Conservation (phyloP, 2,888 invertebrate genomes). For the Thumatha senex region DNA sequence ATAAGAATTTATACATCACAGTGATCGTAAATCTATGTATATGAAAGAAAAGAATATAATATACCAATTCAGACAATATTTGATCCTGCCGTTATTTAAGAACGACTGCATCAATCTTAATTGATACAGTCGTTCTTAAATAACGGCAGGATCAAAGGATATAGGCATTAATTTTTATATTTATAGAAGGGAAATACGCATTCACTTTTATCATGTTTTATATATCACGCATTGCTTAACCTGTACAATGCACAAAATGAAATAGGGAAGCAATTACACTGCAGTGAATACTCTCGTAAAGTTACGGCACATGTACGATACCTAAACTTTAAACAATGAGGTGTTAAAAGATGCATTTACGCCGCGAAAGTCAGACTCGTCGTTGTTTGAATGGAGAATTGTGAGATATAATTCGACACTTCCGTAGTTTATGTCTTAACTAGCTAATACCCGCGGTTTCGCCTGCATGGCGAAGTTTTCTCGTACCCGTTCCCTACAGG, state of each 20-base stretch:
- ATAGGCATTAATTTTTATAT: no score
- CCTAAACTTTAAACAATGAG: constrained; percentile 22
- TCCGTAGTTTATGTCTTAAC: constrained; percentile 15
- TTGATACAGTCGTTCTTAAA: no score
- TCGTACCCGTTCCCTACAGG: no score
- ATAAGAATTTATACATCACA: no score
- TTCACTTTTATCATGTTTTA: neutral
- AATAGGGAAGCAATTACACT: constrained; percentile 2
- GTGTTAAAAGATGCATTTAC: constrained; percentile 26
- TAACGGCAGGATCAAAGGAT: no score
- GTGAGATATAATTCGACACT: constrained; percentile 25
- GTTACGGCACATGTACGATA: constrained; percentile 5
- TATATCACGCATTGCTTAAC: neutral
- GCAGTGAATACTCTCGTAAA: constrained; percentile 11
- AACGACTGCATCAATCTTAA: no score
- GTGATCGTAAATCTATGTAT: no score
- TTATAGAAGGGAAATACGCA: no score
- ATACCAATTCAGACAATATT: no score
- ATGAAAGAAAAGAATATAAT: no score
- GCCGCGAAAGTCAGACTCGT: constrained; percentile 18
- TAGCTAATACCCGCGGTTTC: neutral
- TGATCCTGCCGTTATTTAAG: no score
- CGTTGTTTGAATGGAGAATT: constrained; percentile 21
- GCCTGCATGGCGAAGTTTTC: no score
- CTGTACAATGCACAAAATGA: neutral